These are phyloP conservation scores for Chrysoperla carnea DNA, from an alignment of 1,140 invertebrate genomes.

Conservation along the genomic window DNA sequence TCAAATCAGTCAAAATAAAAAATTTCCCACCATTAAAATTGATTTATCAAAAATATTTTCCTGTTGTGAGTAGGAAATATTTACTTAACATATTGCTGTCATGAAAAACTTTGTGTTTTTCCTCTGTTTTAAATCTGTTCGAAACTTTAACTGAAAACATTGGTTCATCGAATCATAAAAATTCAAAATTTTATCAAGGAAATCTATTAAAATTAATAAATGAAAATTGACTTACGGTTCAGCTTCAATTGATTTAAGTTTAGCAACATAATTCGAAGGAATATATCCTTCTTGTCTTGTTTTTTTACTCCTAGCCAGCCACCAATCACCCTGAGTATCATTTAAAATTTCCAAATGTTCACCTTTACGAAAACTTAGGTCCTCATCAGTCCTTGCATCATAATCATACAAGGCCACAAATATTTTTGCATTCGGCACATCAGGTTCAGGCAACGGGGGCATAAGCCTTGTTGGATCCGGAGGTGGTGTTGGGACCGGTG, in stretches of 20 bases:
- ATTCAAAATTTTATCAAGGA: too few species aligned
- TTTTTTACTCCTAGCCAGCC: constrained; percentile 89
- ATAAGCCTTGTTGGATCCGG: constrained; percentile 39
- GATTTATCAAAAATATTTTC: too few species aligned
- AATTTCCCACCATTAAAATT: too few species aligned
- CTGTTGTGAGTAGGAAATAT: too few species aligned
- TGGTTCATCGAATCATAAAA: too few species aligned
- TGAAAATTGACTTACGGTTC: constrained; percentile 75
- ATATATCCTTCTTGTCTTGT: constrained; percentile 96
- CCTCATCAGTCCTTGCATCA: constrained; percentile 96
- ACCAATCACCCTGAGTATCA: constrained; percentile 97
- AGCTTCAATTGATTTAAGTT: constrained; percentile 96
- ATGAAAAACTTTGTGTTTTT: too few species aligned
- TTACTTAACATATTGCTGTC: too few species aligned
- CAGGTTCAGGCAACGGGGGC: constrained; percentile 37
- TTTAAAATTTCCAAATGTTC: constrained; percentile 97
- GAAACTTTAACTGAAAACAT: too few species aligned
- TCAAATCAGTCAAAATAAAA: too few species aligned
- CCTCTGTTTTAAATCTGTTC: too few species aligned
- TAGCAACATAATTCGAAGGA: constrained; percentile 98
- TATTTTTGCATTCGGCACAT: constrained; percentile 58
- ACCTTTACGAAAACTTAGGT: constrained; percentile 94
- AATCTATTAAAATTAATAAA: constrained; percentile 3
- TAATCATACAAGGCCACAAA: constrained; percentile 98
- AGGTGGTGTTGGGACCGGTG: constrained; percentile 41